Evolutionary conservation across 2,797 vertebrate species (phyloP).

Genomic region (Myotis daubentonii): DNA sequence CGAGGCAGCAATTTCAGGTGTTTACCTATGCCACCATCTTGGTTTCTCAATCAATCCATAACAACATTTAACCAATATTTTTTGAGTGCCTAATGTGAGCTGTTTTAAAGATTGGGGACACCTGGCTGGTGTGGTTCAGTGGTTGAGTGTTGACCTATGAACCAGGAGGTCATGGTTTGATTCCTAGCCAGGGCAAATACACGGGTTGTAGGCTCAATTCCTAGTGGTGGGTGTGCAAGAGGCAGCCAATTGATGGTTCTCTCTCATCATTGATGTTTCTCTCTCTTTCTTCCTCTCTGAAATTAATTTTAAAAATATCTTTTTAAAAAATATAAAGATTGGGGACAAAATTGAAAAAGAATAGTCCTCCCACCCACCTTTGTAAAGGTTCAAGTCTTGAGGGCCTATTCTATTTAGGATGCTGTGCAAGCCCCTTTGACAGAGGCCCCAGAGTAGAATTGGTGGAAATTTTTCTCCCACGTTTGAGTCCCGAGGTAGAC

Average conservation of each 20-base stretch:
- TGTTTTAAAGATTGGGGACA: neutral
- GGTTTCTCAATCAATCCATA: neutral
- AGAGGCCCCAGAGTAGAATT: neutral
- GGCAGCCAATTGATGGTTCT: too few relatives aligned
- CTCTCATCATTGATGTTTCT: too few relatives aligned
- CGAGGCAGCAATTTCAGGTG: too few relatives aligned
- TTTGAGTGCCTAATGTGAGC: neutral
- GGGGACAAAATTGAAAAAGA: neutral
- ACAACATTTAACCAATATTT: neutral
- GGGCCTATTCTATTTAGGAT: neutral
- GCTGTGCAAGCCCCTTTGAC: neutral
- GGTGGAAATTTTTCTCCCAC: neutral
- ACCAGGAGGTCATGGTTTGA: too few relatives aligned
- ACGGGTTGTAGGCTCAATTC: too few relatives aligned
- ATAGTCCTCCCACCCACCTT: neutral
- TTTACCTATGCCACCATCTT: too few relatives aligned
- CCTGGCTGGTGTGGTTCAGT: too few relatives aligned
- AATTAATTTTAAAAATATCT: too few relatives aligned
- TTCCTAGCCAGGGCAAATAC: too few relatives aligned
- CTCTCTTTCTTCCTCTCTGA: too few relatives aligned
- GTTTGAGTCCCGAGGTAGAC: neutral
- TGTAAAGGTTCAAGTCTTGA: neutral
- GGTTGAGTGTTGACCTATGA: too few relatives aligned
- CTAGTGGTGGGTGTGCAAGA: too few relatives aligned
- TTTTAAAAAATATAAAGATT: neutral